Evolutionary conservation across 2,797 vertebrate genomes (phyloP).

Genomic region (Australoheros facetus): DNA sequence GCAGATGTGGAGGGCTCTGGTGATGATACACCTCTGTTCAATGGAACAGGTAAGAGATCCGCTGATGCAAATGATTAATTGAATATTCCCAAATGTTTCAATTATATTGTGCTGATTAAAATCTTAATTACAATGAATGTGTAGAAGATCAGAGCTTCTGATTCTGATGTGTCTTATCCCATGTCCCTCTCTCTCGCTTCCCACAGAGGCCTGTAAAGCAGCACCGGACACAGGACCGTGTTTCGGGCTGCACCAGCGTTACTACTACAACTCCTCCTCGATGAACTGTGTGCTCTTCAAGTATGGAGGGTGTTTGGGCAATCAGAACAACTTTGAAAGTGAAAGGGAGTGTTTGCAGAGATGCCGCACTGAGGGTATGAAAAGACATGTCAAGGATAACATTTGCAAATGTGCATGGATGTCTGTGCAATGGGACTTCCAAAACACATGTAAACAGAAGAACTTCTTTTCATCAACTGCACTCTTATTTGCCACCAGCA

Average conservation of each 20-base stretch:
- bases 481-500: background rate
- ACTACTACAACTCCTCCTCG: constrained; percentile 88
- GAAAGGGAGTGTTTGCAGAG: constrained; percentile 92
- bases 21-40: constrained; percentile 29
- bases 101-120: background rate
- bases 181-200: background rate
- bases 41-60: constrained; percentile 41
- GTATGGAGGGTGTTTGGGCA: constrained; percentile 91
- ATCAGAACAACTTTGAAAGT: constrained; percentile 87
- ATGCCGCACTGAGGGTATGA: constrained; percentile 90
- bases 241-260: constrained; percentile 77
- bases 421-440: background rate
- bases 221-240: constrained; percentile 84
- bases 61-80: background rate
- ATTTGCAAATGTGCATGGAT: background rate
- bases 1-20: constrained; percentile 58
- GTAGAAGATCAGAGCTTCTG: background rate
- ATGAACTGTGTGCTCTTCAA: constrained; percentile 88
- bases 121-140: background rate
- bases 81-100: background rate
- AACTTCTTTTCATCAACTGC: background rate
- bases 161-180: background rate
- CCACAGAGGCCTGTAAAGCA: constrained; percentile 81
- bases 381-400: background rate
- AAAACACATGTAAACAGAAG: background rate